Evolutionary conservation across 2,888 invertebrate species (phyloP), one percentile per base, ranked within the genome.

Genomic region (Eupithecia vulgata): DNA sequence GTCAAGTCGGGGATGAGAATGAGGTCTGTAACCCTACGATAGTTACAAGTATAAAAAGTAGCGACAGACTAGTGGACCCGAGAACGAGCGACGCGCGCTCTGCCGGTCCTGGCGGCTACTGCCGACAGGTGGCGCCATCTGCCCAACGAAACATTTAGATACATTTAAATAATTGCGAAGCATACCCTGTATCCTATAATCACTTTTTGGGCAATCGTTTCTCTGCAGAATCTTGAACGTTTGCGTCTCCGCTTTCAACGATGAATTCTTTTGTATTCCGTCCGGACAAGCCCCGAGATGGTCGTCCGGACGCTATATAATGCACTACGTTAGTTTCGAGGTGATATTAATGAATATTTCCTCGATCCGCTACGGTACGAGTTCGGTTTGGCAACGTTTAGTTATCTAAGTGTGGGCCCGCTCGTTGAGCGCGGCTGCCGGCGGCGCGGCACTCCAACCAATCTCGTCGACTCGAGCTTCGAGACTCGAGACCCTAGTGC

Each of bases 161-260:
- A 96, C 95, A 95, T 96, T 95, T 96, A 97, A 96, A 97, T 96
- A 97, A 97, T 97, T 97, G 97, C 97, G 97, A 97, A 97, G 97
- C 97, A 97, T 97, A 97, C 97, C 97, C 97, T 97, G 97, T 97
- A 97, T 97, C 97, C 97, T 97, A 97, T 95, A 96, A 96, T 96
- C 96, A 96, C 96, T 95, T 95, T 95, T 95, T 95, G 95, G 95
- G 95, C 95, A 92, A 94, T 94, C 89, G 91, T 91, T 90, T 92
- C 68, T 74, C 72, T 93, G 92, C 90, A 93, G 92, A 89, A 85
- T 91, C 89, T 92, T 92, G 91, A 90, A 91, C 86, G 87, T 90
- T 88, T 88, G 92, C 91, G 90, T 92, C 86, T 85, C 87, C 91
- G 92, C 91, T 89, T 90, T 90, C 90, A 90, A 88, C 84, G 88